phyloP scores from a whole-genome alignment of 2,113 vertebrate species.

The Larimichthys polyactis region DNA sequence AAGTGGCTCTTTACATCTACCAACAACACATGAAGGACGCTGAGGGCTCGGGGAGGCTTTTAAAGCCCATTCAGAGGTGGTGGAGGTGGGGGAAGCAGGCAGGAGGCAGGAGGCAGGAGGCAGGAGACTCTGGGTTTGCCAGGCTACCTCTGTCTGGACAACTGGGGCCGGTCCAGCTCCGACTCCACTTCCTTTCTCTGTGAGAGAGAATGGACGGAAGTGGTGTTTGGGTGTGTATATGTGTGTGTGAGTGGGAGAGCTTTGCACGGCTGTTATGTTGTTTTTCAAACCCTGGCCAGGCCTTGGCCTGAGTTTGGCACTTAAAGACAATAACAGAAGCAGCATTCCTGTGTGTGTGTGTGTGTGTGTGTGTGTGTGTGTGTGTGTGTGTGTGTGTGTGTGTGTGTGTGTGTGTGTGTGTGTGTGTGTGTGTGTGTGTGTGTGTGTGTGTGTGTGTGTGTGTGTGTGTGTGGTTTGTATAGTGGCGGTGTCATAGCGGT shows the following conservation, averaged over 20 bases:
- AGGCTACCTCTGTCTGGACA: conserved; percentile 66
- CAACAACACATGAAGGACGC: conserved; percentile 5
- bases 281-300: conserved; percentile 64
- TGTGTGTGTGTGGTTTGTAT: conserved; percentile 31
- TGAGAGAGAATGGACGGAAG: conserved; percentile 81
- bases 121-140: conserved; percentile 30
- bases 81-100: not conserved
- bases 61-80: conserved; percentile 23
- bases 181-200: conserved; percentile 75
- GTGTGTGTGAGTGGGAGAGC: conserved; percentile 21
- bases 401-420: conserved; percentile 43
- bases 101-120: conserved; percentile 17
- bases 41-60: conserved; percentile 16
- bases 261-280: conserved; percentile 74
- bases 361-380: conserved; percentile 49
- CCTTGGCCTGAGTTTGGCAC: conserved; percentile 72
- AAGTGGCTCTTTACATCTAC: conserved; percentile 22
- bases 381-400: conserved; percentile 45
- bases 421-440: conserved; percentile 40
- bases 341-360: conserved; percentile 60
- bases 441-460: conserved; percentile 50
- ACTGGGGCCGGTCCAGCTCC: conserved; percentile 58
- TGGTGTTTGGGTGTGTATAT: conserved; percentile 45
- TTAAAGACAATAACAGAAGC: conserved; percentile 75
- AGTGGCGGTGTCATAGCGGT: conserved; percentile 53